These are phyloP conservation scores for Drosophila cardini DNA, from an alignment of 1,140 invertebrate species.

Conservation along the genomic window DNA sequence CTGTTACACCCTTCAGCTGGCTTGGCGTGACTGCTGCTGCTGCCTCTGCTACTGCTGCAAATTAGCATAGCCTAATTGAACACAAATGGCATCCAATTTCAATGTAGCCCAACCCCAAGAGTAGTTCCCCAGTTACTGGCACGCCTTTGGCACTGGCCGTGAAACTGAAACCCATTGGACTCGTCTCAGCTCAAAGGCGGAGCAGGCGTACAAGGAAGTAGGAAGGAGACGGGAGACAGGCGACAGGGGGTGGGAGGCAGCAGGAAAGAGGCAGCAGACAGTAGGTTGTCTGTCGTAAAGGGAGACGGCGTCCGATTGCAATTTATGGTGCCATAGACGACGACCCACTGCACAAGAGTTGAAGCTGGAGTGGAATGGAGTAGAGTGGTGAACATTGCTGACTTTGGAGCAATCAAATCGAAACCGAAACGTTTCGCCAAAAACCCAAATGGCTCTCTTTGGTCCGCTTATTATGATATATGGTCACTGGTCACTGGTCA, in stretches of 20 bases:
- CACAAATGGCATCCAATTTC: constrained; percentile 81
- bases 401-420: constrained; percentile 57
- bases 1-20: background rate
- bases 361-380: background rate
- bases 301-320: constrained; percentile 65
- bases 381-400: constrained; percentile 21
- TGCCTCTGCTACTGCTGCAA: constrained; percentile 61
- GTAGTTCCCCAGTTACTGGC: constrained; percentile 14
- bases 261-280: constrained; percentile 19
- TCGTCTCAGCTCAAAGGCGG: constrained; percentile 18
- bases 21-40: constrained; percentile 1
- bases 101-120: constrained; percentile 51
- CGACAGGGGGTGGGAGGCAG: constrained; percentile 9
- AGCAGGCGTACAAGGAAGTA: background rate
- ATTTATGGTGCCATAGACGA: constrained; percentile 74
- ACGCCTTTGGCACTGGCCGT: constrained; percentile 50
- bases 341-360: constrained; percentile 13
- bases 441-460: constrained; percentile 74
- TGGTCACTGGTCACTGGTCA: constrained; percentile 47
- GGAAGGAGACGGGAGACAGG: constrained; percentile 24
- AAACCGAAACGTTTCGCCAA: constrained; percentile 60
- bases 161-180: constrained; percentile 59
- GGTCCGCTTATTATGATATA: constrained; percentile 78
- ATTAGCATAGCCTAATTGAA: constrained; percentile 82
- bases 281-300: background rate